Evolutionary conservation across 1,140 invertebrate species (phyloP).

Genomic region (Brevipalpus yothersi): DNA sequence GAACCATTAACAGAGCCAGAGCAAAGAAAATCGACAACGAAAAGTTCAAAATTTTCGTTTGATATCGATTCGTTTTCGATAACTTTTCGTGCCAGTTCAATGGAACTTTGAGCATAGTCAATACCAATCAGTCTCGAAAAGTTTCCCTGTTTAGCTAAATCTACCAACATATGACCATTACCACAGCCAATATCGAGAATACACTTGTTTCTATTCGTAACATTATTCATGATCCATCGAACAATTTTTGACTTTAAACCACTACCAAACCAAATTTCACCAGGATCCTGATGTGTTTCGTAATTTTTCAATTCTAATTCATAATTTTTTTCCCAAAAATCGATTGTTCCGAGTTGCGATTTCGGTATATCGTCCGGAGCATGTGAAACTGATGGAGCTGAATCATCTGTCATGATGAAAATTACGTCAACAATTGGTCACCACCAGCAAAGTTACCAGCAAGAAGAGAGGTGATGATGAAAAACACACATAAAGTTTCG

Average conservation of each 20-base stretch:
- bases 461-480: too few relatives aligned
- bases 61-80: constrained; percentile 22
- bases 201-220: constrained; percentile 25
- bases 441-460: too few relatives aligned
- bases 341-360: constrained; percentile 6
- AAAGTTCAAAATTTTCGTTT: not conserved
- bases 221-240: constrained; percentile 47
- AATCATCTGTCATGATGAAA: too few relatives aligned
- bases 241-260: constrained; percentile 4
- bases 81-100: constrained; percentile 41
- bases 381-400: too few relatives aligned
- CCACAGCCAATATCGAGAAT: constrained; percentile 51
- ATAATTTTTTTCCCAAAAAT: constrained; percentile 51
- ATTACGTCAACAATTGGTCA: too few relatives aligned
- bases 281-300: constrained; percentile 52
- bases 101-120: constrained; percentile 55
- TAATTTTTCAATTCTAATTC: constrained; percentile 54
- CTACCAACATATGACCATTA: constrained; percentile 59
- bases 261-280: constrained; percentile 47
- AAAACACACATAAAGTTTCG: too few relatives aligned
- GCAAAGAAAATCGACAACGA: not conserved
- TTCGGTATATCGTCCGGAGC: too few relatives aligned
- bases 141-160: constrained; percentile 34
- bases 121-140: constrained; percentile 47
- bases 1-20: not conserved